phyloP scores from a whole-genome alignment of 1,140 invertebrate species.

The Yoshiicerus persimilis region DNA sequence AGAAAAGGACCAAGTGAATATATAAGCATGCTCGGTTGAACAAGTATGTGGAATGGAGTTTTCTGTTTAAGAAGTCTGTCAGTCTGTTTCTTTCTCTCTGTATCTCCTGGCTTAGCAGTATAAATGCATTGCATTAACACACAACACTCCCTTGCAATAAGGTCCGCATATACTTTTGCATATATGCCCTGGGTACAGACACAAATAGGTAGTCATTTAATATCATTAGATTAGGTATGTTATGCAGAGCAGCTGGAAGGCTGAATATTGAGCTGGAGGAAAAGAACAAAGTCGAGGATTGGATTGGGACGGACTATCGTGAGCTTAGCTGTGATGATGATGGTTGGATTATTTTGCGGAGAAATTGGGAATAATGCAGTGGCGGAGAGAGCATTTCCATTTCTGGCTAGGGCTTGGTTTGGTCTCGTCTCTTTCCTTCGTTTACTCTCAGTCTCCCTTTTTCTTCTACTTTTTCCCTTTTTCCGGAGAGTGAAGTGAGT shows the following conservation, averaged over 20 bases:
- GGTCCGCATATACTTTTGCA: neutral
- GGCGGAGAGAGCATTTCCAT: conserved; percentile 34
- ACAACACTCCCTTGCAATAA: too few relatives aligned
- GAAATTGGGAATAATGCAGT: conserved; percentile 34
- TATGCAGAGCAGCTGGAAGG: conserved; percentile 14
- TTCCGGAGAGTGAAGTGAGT: conserved; percentile 42
- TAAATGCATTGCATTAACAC: too few relatives aligned
- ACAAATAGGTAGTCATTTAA: neutral
- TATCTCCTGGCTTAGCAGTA: too few relatives aligned
- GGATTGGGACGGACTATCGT: neutral
- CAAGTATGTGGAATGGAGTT: neutral
- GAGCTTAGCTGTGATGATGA: conserved; percentile 30
- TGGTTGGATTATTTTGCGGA: conserved; percentile 39
- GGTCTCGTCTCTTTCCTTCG: neutral
- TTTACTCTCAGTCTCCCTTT: neutral
- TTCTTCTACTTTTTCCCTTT: conserved; percentile 31
- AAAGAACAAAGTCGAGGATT: neutral
- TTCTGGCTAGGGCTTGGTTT: neutral
- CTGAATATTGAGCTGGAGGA: neutral
- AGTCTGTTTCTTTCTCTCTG: neutral
- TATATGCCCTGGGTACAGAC: neutral
- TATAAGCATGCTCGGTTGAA: conserved; percentile 9
- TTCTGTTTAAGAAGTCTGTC: neutral
- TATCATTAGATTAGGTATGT: neutral
- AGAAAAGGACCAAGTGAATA: conserved; percentile 8